These are phyloP conservation scores for Hypanus sabinus DNA, from an alignment of 2,113 vertebrate species.

Conservation along the genomic window DNA sequence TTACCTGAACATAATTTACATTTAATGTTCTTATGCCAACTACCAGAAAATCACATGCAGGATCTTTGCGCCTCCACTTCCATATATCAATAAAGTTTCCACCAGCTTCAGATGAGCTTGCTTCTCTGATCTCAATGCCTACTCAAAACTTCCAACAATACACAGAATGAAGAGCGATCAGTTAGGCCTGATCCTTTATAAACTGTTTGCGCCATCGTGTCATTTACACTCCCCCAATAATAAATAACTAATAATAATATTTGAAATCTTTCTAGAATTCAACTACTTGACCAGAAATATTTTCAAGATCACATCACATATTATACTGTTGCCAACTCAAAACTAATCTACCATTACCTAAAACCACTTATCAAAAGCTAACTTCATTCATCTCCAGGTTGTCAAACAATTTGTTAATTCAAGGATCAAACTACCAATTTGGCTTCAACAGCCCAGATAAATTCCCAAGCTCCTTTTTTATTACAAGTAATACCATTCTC, in stretches of 20 bases:
- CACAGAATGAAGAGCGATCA: not conserved
- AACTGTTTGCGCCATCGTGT: not conserved
- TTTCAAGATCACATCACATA: not conserved
- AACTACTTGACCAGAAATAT: not conserved
- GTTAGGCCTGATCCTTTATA: not conserved
- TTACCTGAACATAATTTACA: not conserved
- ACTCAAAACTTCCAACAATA: not conserved
- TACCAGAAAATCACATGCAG: not conserved
- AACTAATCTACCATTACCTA: not conserved
- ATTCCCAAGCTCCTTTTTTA: not conserved
- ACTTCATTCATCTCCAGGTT: not conserved
- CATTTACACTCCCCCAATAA: not conserved
- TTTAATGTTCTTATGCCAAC: slow-evolving; percentile 2
- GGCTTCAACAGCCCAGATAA: not conserved
- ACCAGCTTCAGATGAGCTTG: not conserved
- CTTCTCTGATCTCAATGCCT: not conserved
- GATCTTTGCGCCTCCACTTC: not conserved
- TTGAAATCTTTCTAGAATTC: not conserved
- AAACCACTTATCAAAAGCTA: not conserved
- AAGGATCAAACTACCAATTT: not conserved
- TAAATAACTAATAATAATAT: not conserved
- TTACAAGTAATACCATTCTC: not conserved
- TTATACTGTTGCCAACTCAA: not conserved
- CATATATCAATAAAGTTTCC: not conserved
- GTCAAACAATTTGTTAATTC: not conserved